Conservation (phyloP, 1,140 invertebrate species). For the Lepidurus arcticus region DNA sequence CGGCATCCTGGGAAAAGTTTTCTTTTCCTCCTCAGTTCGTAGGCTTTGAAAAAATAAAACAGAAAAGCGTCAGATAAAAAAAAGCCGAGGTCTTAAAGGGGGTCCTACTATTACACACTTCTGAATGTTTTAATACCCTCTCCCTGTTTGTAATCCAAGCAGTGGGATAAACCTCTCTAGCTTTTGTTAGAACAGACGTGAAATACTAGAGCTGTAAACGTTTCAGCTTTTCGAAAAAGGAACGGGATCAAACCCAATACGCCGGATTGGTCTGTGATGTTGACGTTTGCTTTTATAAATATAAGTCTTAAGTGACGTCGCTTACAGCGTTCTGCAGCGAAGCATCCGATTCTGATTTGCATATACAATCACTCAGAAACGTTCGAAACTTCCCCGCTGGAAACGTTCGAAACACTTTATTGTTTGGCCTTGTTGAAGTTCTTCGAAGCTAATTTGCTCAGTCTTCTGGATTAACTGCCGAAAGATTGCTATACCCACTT, state of each 20-base stretch:
- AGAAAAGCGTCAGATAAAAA: neutral
- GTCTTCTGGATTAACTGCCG: too few species aligned
- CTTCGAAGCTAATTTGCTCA: too few species aligned
- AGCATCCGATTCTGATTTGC: neutral
- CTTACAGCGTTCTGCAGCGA: neutral
- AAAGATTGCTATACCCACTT: too few species aligned
- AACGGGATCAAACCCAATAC: neutral
- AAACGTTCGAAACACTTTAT: too few species aligned
- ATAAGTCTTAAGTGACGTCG: conserved; percentile 1
- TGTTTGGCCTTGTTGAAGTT: too few species aligned
- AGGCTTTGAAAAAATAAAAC: neutral
- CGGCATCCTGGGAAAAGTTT: neutral
- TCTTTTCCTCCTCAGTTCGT: neutral
- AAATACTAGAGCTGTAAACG: neutral
- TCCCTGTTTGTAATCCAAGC: neutral
- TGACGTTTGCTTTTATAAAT: neutral
- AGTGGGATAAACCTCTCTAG: neutral
- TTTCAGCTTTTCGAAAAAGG: conserved; percentile 1
- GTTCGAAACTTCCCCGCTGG: too few species aligned
- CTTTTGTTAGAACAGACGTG: neutral
- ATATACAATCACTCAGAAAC: neutral
- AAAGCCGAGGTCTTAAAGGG: neutral
- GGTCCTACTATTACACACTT: conserved; percentile 1
- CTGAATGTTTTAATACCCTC: neutral
- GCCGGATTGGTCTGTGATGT: neutral